Evolutionary conservation across 2,113 vertebrate genomes (phyloP), one percentile per base, ranked within the genome.

Genomic region (Atrichornis clamosus): DNA sequence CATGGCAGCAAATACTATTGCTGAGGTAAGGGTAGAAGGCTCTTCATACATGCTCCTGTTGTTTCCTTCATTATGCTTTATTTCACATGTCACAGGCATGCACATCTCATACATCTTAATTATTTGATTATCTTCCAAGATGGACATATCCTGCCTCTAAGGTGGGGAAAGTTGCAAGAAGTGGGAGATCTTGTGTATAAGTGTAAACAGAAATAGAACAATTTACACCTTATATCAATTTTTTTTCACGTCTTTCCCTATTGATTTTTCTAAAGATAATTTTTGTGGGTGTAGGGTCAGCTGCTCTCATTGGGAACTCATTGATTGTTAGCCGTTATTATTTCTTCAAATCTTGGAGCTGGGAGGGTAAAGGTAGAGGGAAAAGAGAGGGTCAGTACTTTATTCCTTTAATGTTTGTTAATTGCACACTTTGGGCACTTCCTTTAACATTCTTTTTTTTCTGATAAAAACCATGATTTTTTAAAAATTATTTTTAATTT

Each of bases 181-280:
- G n/a, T 74, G 28, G 21, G 50, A 11, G 22, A 68, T 68, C 41
- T 69, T 67, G 10, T 72, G 33, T 56, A 23, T 53, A 35, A 59
- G 23, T 35, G 44, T 32, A 58, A 93, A 62, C 46, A 93, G 80
- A 90, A 92, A 76, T 67, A 90, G 26, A 83, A 33, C 69, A 96
- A 95, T 89, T 95, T 28, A 39, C 44, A 85, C n/a, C 21, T 96
- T 87, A 47, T 87, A 94, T 96, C 52, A 94, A 94, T 63, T 24
- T 90, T 53, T 94, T 95, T 96, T 84, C 85, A 83, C 70, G 95
- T 96, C 68, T 60, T 96, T 96, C 37, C 9, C 3, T 89, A 98
- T 94, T 67, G 97, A 98, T 98, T 97, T 97, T 95, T 95, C 78
- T 47, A 91, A 95, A 96, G 67, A 94, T 97, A 95, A 96, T 97